These are phyloP conservation scores for Ceratina australensis DNA, from an alignment of 1,140 invertebrate genomes.

Conservation along the genomic window DNA sequence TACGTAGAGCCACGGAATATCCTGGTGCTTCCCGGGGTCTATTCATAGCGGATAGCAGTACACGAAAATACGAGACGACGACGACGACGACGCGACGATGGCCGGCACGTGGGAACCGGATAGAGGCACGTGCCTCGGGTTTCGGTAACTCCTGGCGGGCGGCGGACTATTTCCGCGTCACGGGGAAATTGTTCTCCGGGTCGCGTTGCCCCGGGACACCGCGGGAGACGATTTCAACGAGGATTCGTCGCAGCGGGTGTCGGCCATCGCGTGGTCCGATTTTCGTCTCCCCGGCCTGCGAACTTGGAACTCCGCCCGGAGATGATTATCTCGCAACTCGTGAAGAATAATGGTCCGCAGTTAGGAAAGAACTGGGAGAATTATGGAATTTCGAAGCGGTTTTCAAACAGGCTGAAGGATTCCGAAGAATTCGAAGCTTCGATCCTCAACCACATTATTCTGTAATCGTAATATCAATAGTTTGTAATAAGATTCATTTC, in stretches of 20 bases:
- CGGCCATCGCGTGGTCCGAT: conserved; percentile 6
- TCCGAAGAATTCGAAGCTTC: neutral
- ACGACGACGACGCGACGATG: conserved; percentile 6
- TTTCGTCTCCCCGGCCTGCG: neutral
- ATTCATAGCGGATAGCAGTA: conserved; percentile 16
- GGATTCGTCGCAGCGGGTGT: conserved; percentile 18
- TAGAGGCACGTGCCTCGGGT: conserved; percentile 36
- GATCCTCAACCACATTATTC: too few species aligned
- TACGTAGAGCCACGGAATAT: conserved; percentile 8
- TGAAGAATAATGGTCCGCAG: neutral
- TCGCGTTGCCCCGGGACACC: conserved; percentile 38
- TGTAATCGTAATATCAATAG: too few species aligned
- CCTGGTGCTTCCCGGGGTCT: neutral
- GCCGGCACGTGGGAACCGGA: conserved; percentile 27
- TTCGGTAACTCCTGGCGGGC: conserved; percentile 35
- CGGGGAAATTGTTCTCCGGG: conserved; percentile 71
- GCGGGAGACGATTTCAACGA: conserved; percentile 63
- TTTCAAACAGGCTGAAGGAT: neutral
- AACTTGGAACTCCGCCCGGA: neutral
- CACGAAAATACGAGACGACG: conserved; percentile 22
- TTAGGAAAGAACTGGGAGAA: conserved; percentile 43
- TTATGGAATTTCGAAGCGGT: conserved; percentile 50
- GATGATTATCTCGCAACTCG: neutral
- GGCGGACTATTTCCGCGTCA: conserved; percentile 71
- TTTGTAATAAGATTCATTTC: too few species aligned